Conservation (phyloP, 1,140 invertebrate genomes). For the Formica selysi region DNA sequence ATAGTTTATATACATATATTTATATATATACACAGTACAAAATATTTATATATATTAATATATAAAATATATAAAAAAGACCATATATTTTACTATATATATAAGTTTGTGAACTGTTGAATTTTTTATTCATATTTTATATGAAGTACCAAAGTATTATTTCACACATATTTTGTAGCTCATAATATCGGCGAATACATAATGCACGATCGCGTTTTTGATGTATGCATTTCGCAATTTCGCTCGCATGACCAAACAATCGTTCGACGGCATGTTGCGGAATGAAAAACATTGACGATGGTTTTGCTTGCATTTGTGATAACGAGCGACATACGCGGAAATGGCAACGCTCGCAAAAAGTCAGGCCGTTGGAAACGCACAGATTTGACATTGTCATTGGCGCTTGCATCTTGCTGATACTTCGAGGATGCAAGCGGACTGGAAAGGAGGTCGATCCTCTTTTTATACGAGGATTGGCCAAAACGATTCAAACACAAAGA, state of each 20-base stretch:
- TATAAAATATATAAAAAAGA: background rate
- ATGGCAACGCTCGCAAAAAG: conserved; percentile 25
- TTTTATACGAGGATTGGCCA: background rate
- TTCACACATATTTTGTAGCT: background rate
- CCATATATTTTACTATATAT: background rate
- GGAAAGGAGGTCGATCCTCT: background rate
- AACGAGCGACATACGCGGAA: conserved; percentile 2
- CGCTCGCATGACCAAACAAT: conserved; percentile 16
- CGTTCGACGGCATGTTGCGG: background rate
- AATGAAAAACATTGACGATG: conserved; percentile 28
- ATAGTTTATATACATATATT: too few species aligned
- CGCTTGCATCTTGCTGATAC: conserved; percentile 9
- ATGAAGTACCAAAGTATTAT: background rate
- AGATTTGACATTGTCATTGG: conserved; percentile 16
- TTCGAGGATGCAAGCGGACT: background rate
- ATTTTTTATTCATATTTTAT: background rate
- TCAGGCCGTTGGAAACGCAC: background rate
- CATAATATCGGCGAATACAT: background rate
- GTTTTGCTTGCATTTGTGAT: conserved; percentile 21
- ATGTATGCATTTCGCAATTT: background rate
- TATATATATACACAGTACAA: too few species aligned
- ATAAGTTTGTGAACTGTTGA: background rate
- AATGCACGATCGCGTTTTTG: background rate
- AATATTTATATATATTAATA: background rate
- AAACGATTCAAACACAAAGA: background rate